Percentiles rank a stretch among this genome's conserved stretches.
Conservation (phyloP, 2,797 vertebrate genomes). For the Cercopithecus mitis region DNA sequence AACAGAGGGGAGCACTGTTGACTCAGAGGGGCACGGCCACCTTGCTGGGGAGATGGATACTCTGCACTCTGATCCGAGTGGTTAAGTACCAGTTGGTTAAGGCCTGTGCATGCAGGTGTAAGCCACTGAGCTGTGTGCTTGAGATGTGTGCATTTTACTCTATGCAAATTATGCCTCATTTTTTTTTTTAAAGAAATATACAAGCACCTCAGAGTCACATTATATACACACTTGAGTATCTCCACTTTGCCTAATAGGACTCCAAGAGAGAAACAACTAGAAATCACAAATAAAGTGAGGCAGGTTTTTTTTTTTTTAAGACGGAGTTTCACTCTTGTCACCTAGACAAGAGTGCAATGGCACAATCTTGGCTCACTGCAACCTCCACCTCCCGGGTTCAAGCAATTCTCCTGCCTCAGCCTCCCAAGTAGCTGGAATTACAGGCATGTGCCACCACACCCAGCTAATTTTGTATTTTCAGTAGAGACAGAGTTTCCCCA, state of each 20-base stretch:
- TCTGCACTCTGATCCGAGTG: not conserved
- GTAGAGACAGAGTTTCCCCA: no score
- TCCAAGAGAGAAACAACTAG: not conserved
- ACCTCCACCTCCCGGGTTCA: not conserved
- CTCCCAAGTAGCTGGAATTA: not conserved
- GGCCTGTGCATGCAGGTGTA: not conserved
- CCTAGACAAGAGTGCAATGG: not conserved
- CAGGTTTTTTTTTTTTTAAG: no score
- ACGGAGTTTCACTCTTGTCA: not conserved
- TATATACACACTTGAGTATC: not conserved
- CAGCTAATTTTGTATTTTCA: no score
- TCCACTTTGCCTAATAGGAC: not conserved
- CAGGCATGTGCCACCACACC: no score
- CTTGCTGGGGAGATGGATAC: not conserved
- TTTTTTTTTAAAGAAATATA: not conserved
- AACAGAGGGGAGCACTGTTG: not conserved
- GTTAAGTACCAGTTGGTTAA: no score
- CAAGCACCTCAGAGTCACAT: not conserved
- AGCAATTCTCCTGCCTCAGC: not conserved
- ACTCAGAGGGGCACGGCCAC: accelerated
- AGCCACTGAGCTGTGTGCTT: not conserved
- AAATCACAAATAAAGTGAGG: not conserved
- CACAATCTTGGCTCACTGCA: not conserved
- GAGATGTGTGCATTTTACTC: not conserved
- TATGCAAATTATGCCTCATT: not conserved